Conservation (phyloP, 2,797 vertebrate species). For the Acestrorhynchus altus region DNA sequence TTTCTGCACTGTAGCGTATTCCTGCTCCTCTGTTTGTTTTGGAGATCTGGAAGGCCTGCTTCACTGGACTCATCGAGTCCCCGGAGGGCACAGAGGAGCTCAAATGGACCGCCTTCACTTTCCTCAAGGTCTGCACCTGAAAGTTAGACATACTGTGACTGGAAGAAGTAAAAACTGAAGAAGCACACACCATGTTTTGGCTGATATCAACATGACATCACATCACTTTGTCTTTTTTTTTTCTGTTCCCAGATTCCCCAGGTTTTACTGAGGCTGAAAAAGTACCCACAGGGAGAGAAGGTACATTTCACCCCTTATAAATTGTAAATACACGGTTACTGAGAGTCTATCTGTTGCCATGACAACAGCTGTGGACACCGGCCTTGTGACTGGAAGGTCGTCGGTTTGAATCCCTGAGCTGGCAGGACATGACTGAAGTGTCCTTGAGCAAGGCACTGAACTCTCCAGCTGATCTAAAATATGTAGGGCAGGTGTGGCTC, state of each 20-base stretch:
- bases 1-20: constrained; percentile 78
- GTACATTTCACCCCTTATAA: constrained; percentile 68
- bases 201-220: no score
- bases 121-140: constrained; percentile 86
- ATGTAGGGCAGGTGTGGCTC: no score
- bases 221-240: neutral
- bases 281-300: constrained; percentile 90
- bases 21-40: constrained; percentile 90
- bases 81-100: constrained; percentile 97
- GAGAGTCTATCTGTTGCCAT: neutral
- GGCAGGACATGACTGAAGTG: no score
- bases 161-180: no score
- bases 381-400: no score
- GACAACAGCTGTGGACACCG: neutral
- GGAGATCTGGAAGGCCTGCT: constrained; percentile 98
- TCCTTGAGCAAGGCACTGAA: no score
- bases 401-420: no score
- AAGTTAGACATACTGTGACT: neutral
- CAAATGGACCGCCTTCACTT: constrained; percentile 98
- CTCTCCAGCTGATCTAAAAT: no score
- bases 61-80: constrained; percentile 97
- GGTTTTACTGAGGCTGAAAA: constrained; percentile 93
- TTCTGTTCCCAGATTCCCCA: constrained; percentile 87
- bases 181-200: neutral
- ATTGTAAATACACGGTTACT: no score